Conservation (phyloP, 2,797 vertebrate species). For the Peromyscus melanophrys region DNA sequence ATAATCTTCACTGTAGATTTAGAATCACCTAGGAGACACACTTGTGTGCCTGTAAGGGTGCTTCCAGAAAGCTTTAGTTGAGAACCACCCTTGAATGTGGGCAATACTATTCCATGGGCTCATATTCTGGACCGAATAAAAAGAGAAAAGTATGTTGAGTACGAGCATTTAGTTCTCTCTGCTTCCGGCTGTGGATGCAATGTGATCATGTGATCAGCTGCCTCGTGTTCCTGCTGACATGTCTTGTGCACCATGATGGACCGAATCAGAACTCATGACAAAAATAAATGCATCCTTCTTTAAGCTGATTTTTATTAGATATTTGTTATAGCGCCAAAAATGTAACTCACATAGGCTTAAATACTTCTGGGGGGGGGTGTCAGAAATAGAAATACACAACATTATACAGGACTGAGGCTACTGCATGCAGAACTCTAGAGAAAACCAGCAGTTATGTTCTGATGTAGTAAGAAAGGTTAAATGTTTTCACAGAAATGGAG, state of each 20-base stretch:
- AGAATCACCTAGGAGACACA: background rate
- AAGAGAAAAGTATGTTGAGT: background rate
- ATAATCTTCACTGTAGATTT: background rate
- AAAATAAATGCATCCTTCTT: background rate
- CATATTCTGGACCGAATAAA: background rate
- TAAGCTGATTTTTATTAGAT: background rate
- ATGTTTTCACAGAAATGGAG: background rate
- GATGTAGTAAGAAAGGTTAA: background rate
- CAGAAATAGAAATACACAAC: conserved; percentile 44
- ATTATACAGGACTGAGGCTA: background rate
- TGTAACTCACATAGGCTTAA: background rate
- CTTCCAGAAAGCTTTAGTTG: background rate
- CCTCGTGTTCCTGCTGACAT: background rate
- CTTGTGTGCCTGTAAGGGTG: background rate
- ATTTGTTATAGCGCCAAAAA: background rate
- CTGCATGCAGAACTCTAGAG: background rate
- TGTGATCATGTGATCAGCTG: background rate
- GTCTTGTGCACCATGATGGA: background rate
- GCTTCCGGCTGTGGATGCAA: background rate
- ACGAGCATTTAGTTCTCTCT: background rate
- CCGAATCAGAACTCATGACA: background rate
- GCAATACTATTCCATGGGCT: background rate
- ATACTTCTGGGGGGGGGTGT: background rate
- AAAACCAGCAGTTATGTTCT: background rate
- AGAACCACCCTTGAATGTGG: background rate